Evolutionary conservation across 2,888 invertebrate species (phyloP).

Genomic region (Seira sanloemensis): DNA sequence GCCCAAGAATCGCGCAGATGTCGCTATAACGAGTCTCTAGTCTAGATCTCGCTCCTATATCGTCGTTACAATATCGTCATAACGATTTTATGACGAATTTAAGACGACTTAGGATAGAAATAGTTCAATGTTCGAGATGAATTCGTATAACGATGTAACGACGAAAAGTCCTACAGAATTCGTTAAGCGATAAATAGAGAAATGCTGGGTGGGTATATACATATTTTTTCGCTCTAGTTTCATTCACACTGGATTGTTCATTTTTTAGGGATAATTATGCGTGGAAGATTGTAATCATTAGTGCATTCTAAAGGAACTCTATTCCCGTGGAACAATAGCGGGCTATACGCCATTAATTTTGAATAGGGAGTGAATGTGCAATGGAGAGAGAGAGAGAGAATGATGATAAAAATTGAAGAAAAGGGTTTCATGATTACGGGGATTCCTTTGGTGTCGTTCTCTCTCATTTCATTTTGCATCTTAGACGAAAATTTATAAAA

Average conservation of each 20-base stretch:
- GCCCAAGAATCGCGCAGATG: no score
- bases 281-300: not conserved
- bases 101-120: no score
- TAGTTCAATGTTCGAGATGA: no score
- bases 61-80: no score
- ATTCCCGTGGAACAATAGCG: not conserved
- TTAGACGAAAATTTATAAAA: not conserved
- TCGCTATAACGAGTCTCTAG: no score
- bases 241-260: not conserved
- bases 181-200: no score
- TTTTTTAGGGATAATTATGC: not conserved
- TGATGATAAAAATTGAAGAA: not conserved
- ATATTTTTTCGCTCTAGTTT: no score
- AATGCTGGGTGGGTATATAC: no score
- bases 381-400: not conserved
- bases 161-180: no score
- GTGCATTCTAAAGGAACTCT: not conserved
- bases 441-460: not conserved
- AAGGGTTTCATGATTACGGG: not conserved
- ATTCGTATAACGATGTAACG: no score
- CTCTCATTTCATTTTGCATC: not conserved
- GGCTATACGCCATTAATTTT: not conserved
- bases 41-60: no score
- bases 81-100: no score
- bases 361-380: not conserved